Conservation (phyloP, 1,140 invertebrate genomes). For the Drosophila ogumai region DNA sequence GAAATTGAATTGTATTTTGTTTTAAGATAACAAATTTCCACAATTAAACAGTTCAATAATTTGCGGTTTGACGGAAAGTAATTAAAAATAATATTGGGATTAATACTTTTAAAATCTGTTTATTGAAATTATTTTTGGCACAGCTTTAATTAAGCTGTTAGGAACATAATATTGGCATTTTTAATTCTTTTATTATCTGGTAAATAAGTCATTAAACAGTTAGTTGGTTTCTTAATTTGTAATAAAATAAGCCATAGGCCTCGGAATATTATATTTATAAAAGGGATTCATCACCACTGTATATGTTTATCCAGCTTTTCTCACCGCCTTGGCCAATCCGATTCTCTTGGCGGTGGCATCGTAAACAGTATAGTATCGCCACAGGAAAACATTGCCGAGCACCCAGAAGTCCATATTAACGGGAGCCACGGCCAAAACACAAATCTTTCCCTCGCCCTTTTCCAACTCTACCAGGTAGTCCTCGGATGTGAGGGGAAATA, state of each 20-base stretch:
- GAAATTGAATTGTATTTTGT: background rate
- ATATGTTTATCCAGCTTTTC: background rate
- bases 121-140: background rate
- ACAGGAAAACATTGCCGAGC: conserved; percentile 54
- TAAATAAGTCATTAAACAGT: too few species aligned
- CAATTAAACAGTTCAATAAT: background rate
- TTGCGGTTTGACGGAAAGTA: background rate
- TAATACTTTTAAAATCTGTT: background rate
- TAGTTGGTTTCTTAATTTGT: background rate
- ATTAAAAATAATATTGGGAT: background rate
- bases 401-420: conserved; percentile 51
- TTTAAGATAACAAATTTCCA: background rate
- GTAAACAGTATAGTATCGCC: conserved; percentile 56
- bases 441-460: background rate
- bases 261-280: background rate
- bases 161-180: background rate
- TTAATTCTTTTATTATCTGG: background rate
- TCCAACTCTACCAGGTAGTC: conserved; percentile 38
- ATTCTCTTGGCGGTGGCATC: conserved; percentile 41
- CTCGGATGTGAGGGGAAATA: conserved; percentile 24
- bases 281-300: background rate
- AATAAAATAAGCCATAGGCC: background rate
- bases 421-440: conserved; percentile 30
- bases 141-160: background rate
- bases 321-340: conserved; percentile 43